phyloP scores from a whole-genome alignment of 2,113 vertebrate species.

The Ailurus styani region DNA sequence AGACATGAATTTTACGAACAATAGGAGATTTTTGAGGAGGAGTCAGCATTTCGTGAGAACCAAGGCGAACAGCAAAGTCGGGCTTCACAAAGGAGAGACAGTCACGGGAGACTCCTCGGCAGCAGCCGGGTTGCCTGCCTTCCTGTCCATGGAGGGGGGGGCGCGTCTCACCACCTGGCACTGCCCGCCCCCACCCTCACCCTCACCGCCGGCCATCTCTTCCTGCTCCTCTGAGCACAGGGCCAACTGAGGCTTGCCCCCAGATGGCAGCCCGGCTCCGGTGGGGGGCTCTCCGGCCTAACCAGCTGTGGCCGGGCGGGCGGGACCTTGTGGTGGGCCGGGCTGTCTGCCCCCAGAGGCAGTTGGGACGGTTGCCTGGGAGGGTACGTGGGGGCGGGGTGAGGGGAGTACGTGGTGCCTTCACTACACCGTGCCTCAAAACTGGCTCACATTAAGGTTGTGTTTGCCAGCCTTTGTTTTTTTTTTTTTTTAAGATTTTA shows the following conservation, averaged over 20 bases:
- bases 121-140: too few species aligned
- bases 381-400: rapidly evolving
- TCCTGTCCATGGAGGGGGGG: neutral
- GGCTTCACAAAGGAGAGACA: neutral
- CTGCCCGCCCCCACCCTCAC: rapidly evolving
- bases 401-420: rapidly evolving
- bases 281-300: neutral
- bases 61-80: neutral
- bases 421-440: rapidly evolving
- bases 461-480: neutral
- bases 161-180: neutral
- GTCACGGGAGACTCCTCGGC: rapidly evolving
- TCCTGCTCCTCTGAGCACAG: neutral
- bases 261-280: too few species aligned
- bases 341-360: neutral
- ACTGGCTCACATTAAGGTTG: rapidly evolving
- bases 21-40: neutral
- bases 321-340: rapidly evolving
- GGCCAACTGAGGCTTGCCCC: neutral
- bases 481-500: too few species aligned
- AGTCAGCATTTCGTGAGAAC: neutral
- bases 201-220: neutral
- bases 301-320: neutral
- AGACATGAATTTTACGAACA: neutral
- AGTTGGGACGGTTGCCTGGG: rapidly evolving